phyloP scores from a whole-genome alignment of 2,113 vertebrate species.

The Marmota monax region DNA sequence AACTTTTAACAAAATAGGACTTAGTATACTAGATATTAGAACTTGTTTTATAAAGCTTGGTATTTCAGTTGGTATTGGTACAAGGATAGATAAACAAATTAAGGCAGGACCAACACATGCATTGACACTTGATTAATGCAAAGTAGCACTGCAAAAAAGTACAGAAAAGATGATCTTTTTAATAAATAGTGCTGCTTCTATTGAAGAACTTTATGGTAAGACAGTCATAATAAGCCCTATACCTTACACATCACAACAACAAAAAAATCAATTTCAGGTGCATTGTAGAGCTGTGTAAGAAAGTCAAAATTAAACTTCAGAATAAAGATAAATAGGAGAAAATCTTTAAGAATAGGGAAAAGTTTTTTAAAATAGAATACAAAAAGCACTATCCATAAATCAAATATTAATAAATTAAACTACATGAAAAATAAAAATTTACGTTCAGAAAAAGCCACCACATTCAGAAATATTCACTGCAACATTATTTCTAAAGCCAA shows the following conservation, averaged over 20 bases:
- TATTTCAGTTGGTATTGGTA: neutral
- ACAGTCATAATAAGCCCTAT: neutral
- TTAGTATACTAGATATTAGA: neutral
- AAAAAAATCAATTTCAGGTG: neutral
- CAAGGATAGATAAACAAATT: neutral
- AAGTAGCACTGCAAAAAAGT: neutral
- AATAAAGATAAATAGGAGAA: neutral
- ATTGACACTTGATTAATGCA: neutral
- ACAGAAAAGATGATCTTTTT: neutral
- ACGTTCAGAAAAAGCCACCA: neutral
- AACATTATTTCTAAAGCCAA: neutral
- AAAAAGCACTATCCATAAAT: neutral
- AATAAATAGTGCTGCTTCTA: neutral
- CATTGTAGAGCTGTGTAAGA: neutral
- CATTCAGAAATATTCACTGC: neutral
- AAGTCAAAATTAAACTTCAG: slow-evolving; percentile 33
- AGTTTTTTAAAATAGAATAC: slow-evolving; percentile 19
- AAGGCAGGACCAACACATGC: neutral
- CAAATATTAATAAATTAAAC: neutral
- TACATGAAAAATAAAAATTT: slow-evolving; percentile 37
- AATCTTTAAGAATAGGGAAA: neutral
- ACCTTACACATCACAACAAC: neutral
- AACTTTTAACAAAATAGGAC: neutral
- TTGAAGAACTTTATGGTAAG: neutral
- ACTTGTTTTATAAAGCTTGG: neutral